phyloP scores from a whole-genome alignment of 2,888 invertebrate species.

The Drosophila putrida region DNA sequence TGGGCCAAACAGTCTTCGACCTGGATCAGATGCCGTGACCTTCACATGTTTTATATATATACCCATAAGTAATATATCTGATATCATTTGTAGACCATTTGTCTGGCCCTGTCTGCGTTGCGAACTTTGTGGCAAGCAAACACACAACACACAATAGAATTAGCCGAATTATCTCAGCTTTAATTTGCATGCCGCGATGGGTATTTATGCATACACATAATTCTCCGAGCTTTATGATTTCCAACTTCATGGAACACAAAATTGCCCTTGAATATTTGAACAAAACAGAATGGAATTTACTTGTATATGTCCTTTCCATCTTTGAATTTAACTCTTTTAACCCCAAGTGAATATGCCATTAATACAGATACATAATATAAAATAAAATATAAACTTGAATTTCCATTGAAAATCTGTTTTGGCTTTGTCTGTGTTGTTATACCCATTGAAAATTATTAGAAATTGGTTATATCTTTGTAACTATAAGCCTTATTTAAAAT shows the following conservation, averaged over 20 bases:
- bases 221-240: conserved; percentile 23
- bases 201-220: conserved; percentile 10
- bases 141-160: conserved; percentile 41
- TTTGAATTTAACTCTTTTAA: not conserved
- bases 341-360: not conserved
- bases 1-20: conserved; percentile 1
- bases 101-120: conserved; percentile 11
- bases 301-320: not conserved
- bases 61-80: conserved; percentile 3
- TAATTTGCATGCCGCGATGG: conserved; percentile 44
- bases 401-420: conserved; percentile 15
- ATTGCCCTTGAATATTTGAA: conserved; percentile 26
- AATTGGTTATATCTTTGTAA: not conserved
- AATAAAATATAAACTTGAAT: conserved; percentile 16
- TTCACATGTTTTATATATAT: conserved; percentile 38
- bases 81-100: conserved; percentile 27
- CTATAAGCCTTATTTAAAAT: no score
- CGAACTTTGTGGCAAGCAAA: conserved; percentile 5
- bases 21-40: conserved; percentile 37
- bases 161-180: conserved; percentile 27
- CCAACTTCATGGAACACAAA: conserved; percentile 11
- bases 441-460: not conserved
- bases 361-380: not conserved
- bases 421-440: not conserved
- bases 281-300: not conserved